phyloP scores from a whole-genome alignment of 2,113 vertebrate genomes.

The Isurus oxyrinchus region DNA sequence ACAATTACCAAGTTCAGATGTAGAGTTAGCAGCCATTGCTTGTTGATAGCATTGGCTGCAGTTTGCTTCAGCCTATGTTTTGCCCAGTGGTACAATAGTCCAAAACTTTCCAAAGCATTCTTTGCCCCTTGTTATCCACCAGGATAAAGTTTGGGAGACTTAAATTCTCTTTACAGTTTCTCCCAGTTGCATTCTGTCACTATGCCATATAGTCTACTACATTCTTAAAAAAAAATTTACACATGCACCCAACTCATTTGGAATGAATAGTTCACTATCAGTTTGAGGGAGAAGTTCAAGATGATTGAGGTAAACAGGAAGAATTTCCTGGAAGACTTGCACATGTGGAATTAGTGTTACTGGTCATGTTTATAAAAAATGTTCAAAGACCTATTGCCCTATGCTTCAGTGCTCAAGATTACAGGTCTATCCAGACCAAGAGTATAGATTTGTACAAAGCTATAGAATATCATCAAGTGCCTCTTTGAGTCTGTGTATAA shows the following conservation, averaged over 20 bases:
- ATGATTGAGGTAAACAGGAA: background rate
- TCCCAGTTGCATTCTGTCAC: background rate
- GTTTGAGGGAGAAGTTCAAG: background rate
- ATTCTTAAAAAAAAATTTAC: background rate
- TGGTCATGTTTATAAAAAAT: background rate
- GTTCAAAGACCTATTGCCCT: background rate
- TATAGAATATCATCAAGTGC: background rate
- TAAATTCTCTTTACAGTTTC: background rate
- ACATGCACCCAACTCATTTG: background rate
- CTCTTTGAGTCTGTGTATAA: background rate
- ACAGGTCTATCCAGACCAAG: background rate
- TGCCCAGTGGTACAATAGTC: background rate
- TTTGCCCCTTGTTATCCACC: background rate
- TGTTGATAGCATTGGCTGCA: background rate
- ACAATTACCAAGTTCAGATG: background rate
- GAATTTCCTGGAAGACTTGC: background rate
- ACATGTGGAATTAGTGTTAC: conserved; percentile 12
- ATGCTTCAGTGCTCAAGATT: background rate
- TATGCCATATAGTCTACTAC: background rate
- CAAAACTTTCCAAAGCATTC: background rate
- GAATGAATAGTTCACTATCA: background rate
- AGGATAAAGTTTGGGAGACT: background rate
- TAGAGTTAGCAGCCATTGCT: background rate
- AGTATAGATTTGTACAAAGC: background rate
- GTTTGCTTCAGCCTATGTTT: background rate